Conservation (phyloP, 1,140 invertebrate species). For the Drosophila novamexicana region DNA sequence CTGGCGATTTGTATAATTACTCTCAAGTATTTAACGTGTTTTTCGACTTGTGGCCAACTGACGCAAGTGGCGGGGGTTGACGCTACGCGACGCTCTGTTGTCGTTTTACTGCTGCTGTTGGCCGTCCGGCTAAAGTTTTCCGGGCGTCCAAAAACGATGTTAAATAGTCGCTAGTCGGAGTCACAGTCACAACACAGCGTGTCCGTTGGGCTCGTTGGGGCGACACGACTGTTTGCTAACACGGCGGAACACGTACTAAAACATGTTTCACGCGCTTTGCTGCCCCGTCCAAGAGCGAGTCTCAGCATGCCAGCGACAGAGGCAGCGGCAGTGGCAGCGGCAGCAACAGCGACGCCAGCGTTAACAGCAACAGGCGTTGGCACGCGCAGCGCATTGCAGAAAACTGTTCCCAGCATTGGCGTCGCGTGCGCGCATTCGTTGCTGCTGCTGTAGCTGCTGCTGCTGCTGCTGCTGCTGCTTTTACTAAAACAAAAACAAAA, state of each 20-base stretch:
- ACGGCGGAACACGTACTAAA: constrained; percentile 84
- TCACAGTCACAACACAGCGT: constrained; percentile 16
- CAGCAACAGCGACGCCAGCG: constrained; percentile 15
- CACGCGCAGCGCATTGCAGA: constrained; percentile 40
- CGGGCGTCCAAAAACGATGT: constrained; percentile 6
- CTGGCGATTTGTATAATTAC: not conserved
- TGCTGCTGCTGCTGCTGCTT: constrained; percentile 2
- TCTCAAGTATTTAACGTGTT: not conserved
- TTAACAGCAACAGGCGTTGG: constrained; percentile 31
- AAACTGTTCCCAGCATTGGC: constrained; percentile 39
- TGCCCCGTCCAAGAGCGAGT: constrained; percentile 32
- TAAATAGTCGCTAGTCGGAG: constrained; percentile 1
- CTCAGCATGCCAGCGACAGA: constrained; percentile 2
- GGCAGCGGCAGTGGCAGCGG: constrained; percentile 11
- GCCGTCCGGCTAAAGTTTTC: constrained; percentile 3
- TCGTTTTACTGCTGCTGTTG: not conserved
- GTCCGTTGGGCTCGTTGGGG: constrained; percentile 26
- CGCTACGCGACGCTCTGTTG: constrained; percentile 3
- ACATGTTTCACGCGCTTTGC: constrained; percentile 74
- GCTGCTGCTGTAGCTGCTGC: constrained; percentile 14
- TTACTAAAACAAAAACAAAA: not conserved
- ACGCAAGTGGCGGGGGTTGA: too few relatives aligned
- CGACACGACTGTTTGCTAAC: constrained; percentile 80
- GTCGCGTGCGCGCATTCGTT: constrained; percentile 28
- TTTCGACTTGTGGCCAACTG: not conserved